phyloP scores from a whole-genome alignment of 1,140 invertebrate species.

The Hylaeus volcanicus region DNA sequence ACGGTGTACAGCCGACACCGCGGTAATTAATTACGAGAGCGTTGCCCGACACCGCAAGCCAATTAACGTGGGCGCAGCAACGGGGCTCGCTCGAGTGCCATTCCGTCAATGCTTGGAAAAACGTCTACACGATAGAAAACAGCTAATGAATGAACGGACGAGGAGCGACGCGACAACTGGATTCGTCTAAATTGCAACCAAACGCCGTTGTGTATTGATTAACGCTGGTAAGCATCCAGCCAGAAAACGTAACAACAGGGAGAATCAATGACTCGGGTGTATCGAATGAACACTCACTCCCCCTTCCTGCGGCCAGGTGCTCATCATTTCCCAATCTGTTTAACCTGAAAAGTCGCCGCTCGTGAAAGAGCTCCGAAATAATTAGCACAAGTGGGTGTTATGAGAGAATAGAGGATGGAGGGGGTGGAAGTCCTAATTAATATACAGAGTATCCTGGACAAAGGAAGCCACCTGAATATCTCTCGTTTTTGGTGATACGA shows the following conservation, averaged over 20 bases:
- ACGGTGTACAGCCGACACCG: slow-evolving; percentile 27
- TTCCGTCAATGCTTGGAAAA: slow-evolving; percentile 15
- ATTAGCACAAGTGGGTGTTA: slow-evolving; percentile 2
- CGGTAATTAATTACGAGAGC: slow-evolving; percentile 55
- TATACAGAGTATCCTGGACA: too few relatives aligned
- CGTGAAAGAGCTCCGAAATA: slow-evolving; percentile 3
- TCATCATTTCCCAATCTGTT: slow-evolving; percentile 18
- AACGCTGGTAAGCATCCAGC: slow-evolving; percentile 34
- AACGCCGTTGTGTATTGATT: slow-evolving; percentile 41
- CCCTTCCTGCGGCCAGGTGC: not conserved
- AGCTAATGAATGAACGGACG: slow-evolving; percentile 19
- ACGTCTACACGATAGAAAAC: slow-evolving; percentile 32
- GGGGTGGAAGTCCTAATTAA: too few relatives aligned
- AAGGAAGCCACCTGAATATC: too few relatives aligned
- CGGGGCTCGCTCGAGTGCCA: not conserved
- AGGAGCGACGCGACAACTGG: slow-evolving; percentile 14
- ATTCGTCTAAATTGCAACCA: slow-evolving; percentile 35
- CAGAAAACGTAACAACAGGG: slow-evolving; percentile 11
- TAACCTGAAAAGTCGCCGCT: not conserved
- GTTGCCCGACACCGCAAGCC: slow-evolving; percentile 30
- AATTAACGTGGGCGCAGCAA: slow-evolving; percentile 46
- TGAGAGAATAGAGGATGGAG: too few relatives aligned
- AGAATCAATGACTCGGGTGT: slow-evolving; percentile 24
- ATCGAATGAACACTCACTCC: not conserved
- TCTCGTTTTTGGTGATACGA: too few relatives aligned